These are phyloP conservation scores for Natator depressus DNA, from an alignment of 2,113 vertebrate genomes.

Conservation along the genomic window DNA sequence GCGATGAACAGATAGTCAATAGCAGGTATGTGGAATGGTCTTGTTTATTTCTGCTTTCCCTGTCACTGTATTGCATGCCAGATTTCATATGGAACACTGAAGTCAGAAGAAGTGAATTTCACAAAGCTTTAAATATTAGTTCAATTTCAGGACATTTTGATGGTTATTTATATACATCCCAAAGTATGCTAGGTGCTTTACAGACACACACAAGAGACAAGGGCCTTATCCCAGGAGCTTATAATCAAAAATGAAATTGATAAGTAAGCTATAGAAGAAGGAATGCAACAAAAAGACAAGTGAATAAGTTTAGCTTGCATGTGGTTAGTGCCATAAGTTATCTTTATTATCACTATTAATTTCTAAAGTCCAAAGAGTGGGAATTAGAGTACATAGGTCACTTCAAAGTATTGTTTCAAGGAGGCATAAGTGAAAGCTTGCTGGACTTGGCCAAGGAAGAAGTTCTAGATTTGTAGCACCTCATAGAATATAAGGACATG, in stretches of 20 bases:
- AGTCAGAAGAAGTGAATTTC: slow-evolving; percentile 59
- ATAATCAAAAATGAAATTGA: slow-evolving; percentile 16
- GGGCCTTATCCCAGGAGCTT: neutral
- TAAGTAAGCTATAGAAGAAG: neutral
- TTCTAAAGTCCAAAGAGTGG: slow-evolving; percentile 19
- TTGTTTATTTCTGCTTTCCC: slow-evolving; percentile 65
- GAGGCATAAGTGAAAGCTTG: slow-evolving; percentile 25
- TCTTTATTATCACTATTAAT: slow-evolving; percentile 17
- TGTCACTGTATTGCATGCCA: slow-evolving; percentile 61
- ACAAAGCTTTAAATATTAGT: slow-evolving; percentile 40
- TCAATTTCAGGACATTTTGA: slow-evolving; percentile 44
- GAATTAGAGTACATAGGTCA: slow-evolving; percentile 43
- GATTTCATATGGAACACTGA: slow-evolving; percentile 47
- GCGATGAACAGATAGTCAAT: slow-evolving; percentile 68
- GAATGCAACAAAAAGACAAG: neutral
- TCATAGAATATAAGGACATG: neutral
- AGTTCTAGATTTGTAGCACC: neutral
- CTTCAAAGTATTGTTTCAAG: neutral
- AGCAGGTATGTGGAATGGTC: slow-evolving; percentile 66
- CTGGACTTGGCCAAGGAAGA: slow-evolving; percentile 44
- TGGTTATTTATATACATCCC: slow-evolving; percentile 1
- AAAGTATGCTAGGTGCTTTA: neutral
- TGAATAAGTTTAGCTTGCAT: neutral
- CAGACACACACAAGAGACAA: neutral
- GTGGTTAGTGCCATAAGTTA: slow-evolving; percentile 27